These are phyloP conservation scores for Forficula auricularia DNA, from an alignment of 1,140 invertebrate genomes.

Conservation along the genomic window DNA sequence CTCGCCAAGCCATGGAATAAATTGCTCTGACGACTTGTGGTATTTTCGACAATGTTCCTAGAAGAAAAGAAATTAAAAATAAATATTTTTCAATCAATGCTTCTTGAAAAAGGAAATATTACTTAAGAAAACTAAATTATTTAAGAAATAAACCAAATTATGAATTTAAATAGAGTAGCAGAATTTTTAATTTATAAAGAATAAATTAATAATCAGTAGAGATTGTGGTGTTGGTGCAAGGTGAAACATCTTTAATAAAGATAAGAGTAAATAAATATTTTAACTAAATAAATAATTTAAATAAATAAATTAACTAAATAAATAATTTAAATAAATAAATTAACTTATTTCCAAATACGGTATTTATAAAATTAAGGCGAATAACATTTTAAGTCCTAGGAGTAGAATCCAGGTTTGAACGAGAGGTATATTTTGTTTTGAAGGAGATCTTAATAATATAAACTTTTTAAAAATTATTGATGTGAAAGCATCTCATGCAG, in stretches of 20 bases:
- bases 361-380: too few relatives aligned
- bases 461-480: too few relatives aligned
- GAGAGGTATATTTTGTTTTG: too few relatives aligned
- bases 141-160: too few relatives aligned
- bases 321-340: background rate
- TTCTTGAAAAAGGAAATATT: too few relatives aligned
- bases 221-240: too few relatives aligned
- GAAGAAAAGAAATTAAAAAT: constrained; percentile 6
- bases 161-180: background rate
- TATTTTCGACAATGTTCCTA: constrained; percentile 80
- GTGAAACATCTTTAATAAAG: background rate
- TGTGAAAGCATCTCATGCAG: too few relatives aligned
- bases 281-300: background rate
- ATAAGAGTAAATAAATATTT: background rate
- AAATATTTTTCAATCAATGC: background rate
- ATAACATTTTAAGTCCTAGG: too few relatives aligned
- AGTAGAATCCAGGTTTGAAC: too few relatives aligned
- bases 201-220: background rate
- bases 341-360: too few relatives aligned
- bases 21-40: constrained; percentile 61
- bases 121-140: too few relatives aligned
- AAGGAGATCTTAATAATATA: too few relatives aligned
- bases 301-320: background rate
- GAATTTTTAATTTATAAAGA: background rate
- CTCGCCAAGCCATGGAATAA: constrained; percentile 72